These are phyloP conservation scores for Eubucco bourcierii DNA, from an alignment of 2,113 vertebrate species.

Conservation along the genomic window DNA sequence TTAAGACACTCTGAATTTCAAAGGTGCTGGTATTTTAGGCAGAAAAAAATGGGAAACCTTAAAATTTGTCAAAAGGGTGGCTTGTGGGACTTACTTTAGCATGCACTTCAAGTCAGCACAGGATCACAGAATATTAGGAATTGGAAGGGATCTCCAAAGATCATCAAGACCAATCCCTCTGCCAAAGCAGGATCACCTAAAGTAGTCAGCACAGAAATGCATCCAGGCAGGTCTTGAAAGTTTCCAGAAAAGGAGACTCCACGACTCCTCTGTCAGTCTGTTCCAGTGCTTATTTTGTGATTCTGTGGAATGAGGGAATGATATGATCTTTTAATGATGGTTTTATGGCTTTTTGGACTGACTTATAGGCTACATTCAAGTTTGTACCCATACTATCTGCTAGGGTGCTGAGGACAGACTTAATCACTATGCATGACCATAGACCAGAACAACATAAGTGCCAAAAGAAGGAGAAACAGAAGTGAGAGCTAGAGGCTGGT, in stretches of 20 bases:
- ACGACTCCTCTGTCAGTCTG: too few relatives aligned
- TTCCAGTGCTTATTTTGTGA: neutral
- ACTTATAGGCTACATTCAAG: neutral
- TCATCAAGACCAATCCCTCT: too few relatives aligned
- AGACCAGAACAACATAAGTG: neutral
- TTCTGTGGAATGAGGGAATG: neutral
- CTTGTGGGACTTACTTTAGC: neutral
- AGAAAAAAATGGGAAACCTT: neutral
- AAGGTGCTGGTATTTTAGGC: neutral
- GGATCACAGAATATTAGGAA: too few relatives aligned
- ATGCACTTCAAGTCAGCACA: neutral
- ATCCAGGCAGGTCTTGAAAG: too few relatives aligned
- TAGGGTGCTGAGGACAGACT: neutral
- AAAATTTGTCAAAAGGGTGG: neutral
- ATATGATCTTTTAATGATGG: neutral
- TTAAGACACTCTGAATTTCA: neutral
- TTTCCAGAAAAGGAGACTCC: too few relatives aligned
- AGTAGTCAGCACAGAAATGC: too few relatives aligned
- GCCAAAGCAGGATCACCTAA: too few relatives aligned
- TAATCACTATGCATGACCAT: fast-evolving
- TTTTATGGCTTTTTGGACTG: neutral
- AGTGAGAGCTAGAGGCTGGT: neutral
- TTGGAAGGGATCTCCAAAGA: too few relatives aligned
- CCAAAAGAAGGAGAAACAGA: neutral
- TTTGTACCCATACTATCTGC: neutral